Base-by-base conservation (phyloP, 2,888 invertebrate genomes). In the Sicus ferrugineus region DNA sequence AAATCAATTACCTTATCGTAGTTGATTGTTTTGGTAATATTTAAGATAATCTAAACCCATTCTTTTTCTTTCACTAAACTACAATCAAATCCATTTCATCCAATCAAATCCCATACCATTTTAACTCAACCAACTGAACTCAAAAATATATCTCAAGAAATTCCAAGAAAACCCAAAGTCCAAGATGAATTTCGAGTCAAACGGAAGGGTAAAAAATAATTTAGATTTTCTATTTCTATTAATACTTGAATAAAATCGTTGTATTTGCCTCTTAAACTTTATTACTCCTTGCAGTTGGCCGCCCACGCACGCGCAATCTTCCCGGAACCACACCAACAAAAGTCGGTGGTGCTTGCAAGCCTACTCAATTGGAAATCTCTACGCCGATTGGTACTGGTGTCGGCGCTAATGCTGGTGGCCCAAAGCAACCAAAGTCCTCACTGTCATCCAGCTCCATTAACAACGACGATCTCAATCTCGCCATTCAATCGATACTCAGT, bases 221-320 rank as follows among this genome's bases (percentile, higher is more conserved):
- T 70, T 62, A 70, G 62, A 74, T 73, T 75, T 66, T 72, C 42
- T 1, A 70, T 73, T 59, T 75, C 76, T 76, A 79, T 75, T 72
- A 42, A 1, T 42, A 1, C 2, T 9, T n/a, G 4, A 42, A 42
- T 42, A 14, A 1, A 42, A 42, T 38, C 42, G 38, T 2, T 34
- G n/a, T 21, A 46, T 14, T 6, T 21, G 11, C 52, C 26, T 9
- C 14, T 19, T 65, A 7, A 54, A 1, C 16, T 54, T 65, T 73
- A 67, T 77, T 73, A 76, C n/a, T 34, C 19, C 30, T 76, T 77
- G 72, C 78, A 88, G 88, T 88, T 77, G 88, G 88, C 69, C 84
- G 88, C 67, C 88, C 88, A 14, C 86, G 85, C 23, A 82, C 82
- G 5, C 80, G 84, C 48, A 83, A 84, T 3, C 38, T 81, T 28